Base-by-base conservation (phyloP, 2,888 invertebrate species). In the Pyrgus malvae region DNA sequence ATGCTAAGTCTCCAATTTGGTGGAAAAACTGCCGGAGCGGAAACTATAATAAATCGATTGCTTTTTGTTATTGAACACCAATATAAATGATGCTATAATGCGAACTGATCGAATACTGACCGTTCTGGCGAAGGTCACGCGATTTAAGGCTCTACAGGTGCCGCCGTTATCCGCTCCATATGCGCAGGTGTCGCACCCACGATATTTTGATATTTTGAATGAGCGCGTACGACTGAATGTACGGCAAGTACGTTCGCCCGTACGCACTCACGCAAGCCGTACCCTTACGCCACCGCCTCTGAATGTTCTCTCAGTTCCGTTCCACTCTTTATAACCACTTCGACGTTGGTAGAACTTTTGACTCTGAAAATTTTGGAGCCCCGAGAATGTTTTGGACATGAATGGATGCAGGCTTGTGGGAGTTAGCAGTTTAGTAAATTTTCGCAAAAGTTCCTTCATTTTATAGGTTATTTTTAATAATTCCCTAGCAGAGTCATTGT, bases 131-230 rank as follows among this genome's bases (percentile, higher is more conserved):
- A 86, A 87, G 87, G 86, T 78, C 85, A 65, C 60, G 65, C 68
- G 50, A 65, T 67, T 77, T 75, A 80, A 78, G 80, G 78, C 78
- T 78, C 76, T 76, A 77, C 78, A 79, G 80, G 80, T 80, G 77
- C 70, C 63, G 61, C 14, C 11, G 44, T 31, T 38, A 37, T 54
- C 55, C 55, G 50, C 48, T 35, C 17, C 45, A 25, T 48, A 33
- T 41, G 49, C 40, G 40, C 31, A 16, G 29, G 38, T 17, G 48
- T 48, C 38, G 25, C 48, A 17, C 38, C 48, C 29, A 40, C 48
- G 31, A 33, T 29, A 11, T 48, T 31, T 41, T 31, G 41, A 31
- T 11, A 41, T 33, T 50, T 41, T 50, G 14, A 50, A 50, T 50
- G 49, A 41, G 11, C 41, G 49, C 31, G 49, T 50, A 49, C 40